Percentiles rank a stretch among this genome's conserved stretches.
phyloP scores from a whole-genome alignment of 2,888 invertebrate species.

The Drosophila recens region DNA sequence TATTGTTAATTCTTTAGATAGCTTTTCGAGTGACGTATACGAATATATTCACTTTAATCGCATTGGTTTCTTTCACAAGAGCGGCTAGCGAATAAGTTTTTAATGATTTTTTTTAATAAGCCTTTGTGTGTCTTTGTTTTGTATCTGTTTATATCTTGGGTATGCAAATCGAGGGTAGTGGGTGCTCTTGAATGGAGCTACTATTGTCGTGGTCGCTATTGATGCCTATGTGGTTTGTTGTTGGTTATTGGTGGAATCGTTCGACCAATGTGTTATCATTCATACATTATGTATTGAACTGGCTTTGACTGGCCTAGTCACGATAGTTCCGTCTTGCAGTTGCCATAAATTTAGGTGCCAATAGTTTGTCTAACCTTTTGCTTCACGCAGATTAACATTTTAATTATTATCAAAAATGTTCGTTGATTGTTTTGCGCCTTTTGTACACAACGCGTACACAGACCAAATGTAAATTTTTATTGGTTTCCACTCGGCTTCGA shows the following conservation, averaged over 20 bases:
- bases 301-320: conserved; percentile 45
- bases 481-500: conserved; percentile 59
- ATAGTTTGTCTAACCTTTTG: conserved; percentile 83
- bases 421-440: conserved; percentile 62
- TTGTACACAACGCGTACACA: conserved; percentile 38
- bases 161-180: conserved; percentile 75
- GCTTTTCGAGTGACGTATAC: not conserved
- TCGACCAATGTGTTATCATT: conserved; percentile 67
- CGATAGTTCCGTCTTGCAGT: conserved; percentile 75
- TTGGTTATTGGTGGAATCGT: conserved; percentile 3
- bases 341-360: conserved; percentile 76
- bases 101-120: conserved; percentile 54
- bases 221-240: conserved; percentile 31
- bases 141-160: conserved; percentile 26
- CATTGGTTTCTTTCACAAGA: conserved; percentile 6
- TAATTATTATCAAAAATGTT: conserved; percentile 76
- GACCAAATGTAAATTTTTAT: conserved; percentile 64
- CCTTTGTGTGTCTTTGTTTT: conserved; percentile 31
- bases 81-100: conserved; percentile 27
- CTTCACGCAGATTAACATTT: conserved; percentile 79
- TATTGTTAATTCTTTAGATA: not conserved
- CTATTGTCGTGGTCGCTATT: conserved; percentile 40
- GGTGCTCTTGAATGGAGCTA: conserved; percentile 76
- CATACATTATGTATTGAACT: conserved; percentile 70
- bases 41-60: not conserved